phyloP scores from a whole-genome alignment of 2,797 vertebrate genomes.

The Poeciliopsis paucimaculata region DNA sequence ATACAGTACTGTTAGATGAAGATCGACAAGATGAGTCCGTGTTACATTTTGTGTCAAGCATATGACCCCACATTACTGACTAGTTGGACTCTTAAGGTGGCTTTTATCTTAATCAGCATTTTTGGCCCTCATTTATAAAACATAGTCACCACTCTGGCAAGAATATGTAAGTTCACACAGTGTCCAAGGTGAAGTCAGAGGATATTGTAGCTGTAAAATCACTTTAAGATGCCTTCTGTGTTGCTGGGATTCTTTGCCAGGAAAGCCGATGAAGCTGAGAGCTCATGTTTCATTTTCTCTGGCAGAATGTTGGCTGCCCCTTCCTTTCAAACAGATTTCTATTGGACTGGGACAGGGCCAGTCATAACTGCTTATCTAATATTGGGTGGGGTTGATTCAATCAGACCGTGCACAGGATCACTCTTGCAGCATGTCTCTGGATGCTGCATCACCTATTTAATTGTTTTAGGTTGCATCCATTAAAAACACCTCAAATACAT shows the following conservation, averaged over 20 bases:
- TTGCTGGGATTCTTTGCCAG: constrained; percentile 3
- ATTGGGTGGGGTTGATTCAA: constrained; percentile 13
- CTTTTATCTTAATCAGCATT: constrained; percentile 3
- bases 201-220: neutral
- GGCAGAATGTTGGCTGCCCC: constrained; percentile 13
- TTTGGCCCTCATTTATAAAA: neutral
- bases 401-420: constrained; percentile 6
- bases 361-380: constrained; percentile 12
- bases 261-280: constrained; percentile 2
- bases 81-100: neutral
- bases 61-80: neutral
- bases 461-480: constrained; percentile 6
- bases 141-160: neutral
- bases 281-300: constrained; percentile 17
- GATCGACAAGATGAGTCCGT: neutral
- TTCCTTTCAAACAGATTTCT: constrained; percentile 3
- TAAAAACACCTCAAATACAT: neutral
- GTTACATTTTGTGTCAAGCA: neutral
- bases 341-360: neutral
- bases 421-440: neutral
- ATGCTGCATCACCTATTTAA: constrained; percentile 6
- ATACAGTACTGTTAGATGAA: neutral
- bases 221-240: constrained; percentile 6
- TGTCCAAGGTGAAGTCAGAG: constrained; percentile 1
- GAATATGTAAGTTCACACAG: neutral